A percentile compares a stretch with the other conserved stretches of the same genome.
phyloP scores from a whole-genome alignment of 2,888 invertebrate genomes.

The Leucophenga maculata region DNA sequence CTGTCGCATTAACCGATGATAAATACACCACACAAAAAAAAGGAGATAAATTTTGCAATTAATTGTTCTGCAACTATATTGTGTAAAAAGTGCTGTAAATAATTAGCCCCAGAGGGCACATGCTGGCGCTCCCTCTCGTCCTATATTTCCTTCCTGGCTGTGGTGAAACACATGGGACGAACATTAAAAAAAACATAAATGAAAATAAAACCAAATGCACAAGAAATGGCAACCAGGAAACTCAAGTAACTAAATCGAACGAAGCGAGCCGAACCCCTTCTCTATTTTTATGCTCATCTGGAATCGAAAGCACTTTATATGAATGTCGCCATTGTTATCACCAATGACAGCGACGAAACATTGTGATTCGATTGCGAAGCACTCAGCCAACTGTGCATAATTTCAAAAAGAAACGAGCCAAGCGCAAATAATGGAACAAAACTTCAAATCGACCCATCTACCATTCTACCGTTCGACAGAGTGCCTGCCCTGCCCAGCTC shows the following conservation, averaged over 20 bases:
- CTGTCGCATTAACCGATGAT: neutral
- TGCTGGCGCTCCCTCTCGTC: too few species aligned
- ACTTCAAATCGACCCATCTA: too few species aligned
- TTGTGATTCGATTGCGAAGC: neutral
- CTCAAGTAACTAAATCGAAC: neutral
- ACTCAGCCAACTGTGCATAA: conserved; percentile 26
- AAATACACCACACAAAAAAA: neutral
- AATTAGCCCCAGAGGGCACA: conserved; percentile 18
- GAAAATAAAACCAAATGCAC: neutral
- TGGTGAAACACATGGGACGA: too few species aligned
- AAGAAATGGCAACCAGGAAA: neutral
- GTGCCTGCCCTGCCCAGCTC: too few species aligned
- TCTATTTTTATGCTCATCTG: neutral
- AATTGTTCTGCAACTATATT: conserved; percentile 13
- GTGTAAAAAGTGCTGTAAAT: neutral
- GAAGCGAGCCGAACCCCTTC: conserved; percentile 6
- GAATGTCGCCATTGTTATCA: conserved; percentile 20
- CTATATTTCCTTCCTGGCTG: too few species aligned
- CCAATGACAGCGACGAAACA: neutral
- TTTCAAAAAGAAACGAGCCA: conserved; percentile 1
- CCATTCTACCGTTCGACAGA: too few species aligned
- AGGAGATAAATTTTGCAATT: conserved; percentile 23
- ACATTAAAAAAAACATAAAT: neutral
- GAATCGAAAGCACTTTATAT: conserved; percentile 17
- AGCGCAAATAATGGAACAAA: too few species aligned